A percentile compares a stretch with the other conserved stretches of the same genome.
These are phyloP conservation scores for Chlamydotis undulata DNA, from an alignment of 2,113 vertebrate species.

Conservation along the genomic window DNA sequence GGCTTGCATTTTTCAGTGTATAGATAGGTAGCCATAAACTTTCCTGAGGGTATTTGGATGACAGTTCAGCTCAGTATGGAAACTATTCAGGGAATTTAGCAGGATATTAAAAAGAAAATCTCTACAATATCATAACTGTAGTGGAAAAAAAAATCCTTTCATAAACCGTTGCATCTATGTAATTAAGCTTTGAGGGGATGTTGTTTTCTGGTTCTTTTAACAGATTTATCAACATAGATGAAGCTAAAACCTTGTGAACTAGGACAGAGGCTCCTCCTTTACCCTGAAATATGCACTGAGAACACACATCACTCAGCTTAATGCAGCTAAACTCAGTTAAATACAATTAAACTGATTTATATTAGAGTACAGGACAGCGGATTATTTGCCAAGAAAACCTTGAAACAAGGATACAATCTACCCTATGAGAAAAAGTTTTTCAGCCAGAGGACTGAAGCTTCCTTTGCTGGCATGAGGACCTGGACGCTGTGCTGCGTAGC, in stretches of 20 bases:
- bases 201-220: background rate
- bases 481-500: accelerated
- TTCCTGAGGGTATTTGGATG: background rate
- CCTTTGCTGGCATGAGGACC: background rate
- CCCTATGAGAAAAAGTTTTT: background rate
- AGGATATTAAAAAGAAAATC: background rate
- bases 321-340: background rate
- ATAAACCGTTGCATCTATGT: background rate
- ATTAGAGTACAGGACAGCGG: background rate
- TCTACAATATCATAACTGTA: background rate
- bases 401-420: background rate
- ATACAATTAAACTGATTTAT: background rate
- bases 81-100: background rate
- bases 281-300: background rate
- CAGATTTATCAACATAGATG: background rate
- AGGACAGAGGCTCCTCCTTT: background rate
- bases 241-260: background rate
- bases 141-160: background rate
- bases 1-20: background rate
- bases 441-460: background rate
- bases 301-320: background rate
- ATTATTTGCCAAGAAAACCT: background rate
- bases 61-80: background rate
- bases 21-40: background rate
- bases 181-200: background rate